phyloP scores from a whole-genome alignment of 2,113 vertebrate genomes.

The Mesitornis unicolor region DNA sequence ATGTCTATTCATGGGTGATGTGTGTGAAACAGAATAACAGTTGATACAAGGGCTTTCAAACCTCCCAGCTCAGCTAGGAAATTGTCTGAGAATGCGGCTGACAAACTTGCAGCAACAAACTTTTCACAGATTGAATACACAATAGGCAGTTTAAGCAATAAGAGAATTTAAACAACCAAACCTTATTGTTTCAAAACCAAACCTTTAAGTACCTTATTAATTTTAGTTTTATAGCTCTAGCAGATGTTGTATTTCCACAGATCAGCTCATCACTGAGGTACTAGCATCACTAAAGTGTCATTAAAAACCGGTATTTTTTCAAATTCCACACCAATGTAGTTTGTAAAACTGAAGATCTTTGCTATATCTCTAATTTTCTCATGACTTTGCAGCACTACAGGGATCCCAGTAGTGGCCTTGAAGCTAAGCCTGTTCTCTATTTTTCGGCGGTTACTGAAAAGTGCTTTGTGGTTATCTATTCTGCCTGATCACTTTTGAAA shows the following conservation, averaged over 20 bases:
- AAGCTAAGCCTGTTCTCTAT: neutral
- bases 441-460: neutral
- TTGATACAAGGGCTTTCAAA: neutral
- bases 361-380: neutral
- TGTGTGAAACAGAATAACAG: neutral
- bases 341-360: neutral
- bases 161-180: slow-evolving; percentile 17
- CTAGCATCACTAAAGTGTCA: neutral
- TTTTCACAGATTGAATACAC: slow-evolving; percentile 21
- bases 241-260: slow-evolving; percentile 14
- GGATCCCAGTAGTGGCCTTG: neutral
- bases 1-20: neutral
- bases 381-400: neutral
- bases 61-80: neutral
- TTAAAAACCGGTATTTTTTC: neutral
- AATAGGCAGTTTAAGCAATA: neutral
- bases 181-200: slow-evolving; percentile 29
- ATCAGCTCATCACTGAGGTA: neutral
- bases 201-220: slow-evolving; percentile 39
- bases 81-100: neutral
- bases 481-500: neutral
- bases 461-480: neutral
- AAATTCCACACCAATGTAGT: neutral
- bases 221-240: slow-evolving; percentile 42
- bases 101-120: slow-evolving; percentile 1